Conservation (phyloP, 2,113 vertebrate genomes). For the Perca schrenkii region DNA sequence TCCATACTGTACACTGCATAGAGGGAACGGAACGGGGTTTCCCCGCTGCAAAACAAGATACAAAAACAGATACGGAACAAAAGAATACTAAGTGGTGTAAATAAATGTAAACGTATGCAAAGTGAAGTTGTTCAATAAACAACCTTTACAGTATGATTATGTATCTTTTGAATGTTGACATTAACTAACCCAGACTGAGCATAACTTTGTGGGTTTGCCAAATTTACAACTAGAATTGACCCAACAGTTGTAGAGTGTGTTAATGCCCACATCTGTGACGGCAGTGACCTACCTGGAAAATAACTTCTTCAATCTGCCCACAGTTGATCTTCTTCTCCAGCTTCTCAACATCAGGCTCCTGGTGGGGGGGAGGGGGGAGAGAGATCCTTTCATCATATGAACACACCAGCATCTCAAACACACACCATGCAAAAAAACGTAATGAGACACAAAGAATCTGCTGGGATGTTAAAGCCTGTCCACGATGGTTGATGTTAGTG, state of each 20-base stretch:
- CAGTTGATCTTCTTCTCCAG: slow-evolving; percentile 90
- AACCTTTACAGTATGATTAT: neutral
- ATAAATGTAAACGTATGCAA: neutral
- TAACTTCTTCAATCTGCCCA: slow-evolving; percentile 96
- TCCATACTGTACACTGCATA: too few relatives aligned
- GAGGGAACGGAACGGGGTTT: too few relatives aligned
- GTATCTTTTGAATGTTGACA: neutral
- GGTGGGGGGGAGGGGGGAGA: neutral
- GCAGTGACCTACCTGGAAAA: slow-evolving; percentile 85
- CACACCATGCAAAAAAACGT: neutral
- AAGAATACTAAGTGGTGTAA: neutral
- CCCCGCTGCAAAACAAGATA: neutral
- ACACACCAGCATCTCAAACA: neutral
- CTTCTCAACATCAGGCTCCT: slow-evolving; percentile 90
- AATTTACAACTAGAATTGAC: too few relatives aligned
- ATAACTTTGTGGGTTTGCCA: neutral
- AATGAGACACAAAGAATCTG: too few relatives aligned
- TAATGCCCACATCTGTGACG: neutral
- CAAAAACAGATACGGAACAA: neutral
- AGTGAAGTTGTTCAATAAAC: neutral
- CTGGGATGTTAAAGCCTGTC: too few relatives aligned
- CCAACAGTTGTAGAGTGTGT: too few relatives aligned
- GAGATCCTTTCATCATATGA: neutral
- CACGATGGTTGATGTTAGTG: too few relatives aligned
- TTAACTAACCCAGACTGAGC: neutral